A percentile compares a stretch with the other conserved stretches of the same genome.
phyloP scores from a whole-genome alignment of 2,797 vertebrate species.

The Propithecus perrieri region DNA sequence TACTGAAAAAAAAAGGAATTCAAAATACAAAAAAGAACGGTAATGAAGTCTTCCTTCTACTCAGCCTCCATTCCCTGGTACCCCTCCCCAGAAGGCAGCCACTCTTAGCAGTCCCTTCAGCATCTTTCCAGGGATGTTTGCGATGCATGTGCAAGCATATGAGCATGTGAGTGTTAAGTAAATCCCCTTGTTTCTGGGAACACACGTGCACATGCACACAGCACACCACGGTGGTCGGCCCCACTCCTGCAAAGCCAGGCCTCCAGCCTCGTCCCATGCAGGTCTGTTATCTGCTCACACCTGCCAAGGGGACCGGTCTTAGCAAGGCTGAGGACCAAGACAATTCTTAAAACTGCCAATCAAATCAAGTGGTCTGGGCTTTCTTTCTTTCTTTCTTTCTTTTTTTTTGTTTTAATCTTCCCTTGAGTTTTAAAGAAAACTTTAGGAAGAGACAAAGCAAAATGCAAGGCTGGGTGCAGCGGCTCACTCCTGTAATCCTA shows the following conservation, averaged over 20 bases:
- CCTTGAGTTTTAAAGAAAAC: neutral
- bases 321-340: neutral
- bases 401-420: neutral
- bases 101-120: neutral
- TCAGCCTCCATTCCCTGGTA: too few relatives aligned
- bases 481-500: neutral
- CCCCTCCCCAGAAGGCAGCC: neutral
- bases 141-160: neutral
- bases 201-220: neutral
- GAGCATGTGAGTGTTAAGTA: neutral
- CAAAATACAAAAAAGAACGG: neutral
- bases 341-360: neutral
- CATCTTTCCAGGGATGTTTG: neutral
- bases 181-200: neutral
- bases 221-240: rapidly evolving
- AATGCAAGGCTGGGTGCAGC: neutral
- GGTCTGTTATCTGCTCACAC: neutral
- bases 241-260: neutral
- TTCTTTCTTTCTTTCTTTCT: neutral
- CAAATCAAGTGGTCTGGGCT: neutral
- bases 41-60: neutral
- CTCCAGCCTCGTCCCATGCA: neutral
- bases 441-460: neutral
- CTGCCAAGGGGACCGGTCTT: neutral
- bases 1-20: neutral